phyloP scores from a whole-genome alignment of 2,797 vertebrate species.

The Ctenosaura bakeri region DNA sequence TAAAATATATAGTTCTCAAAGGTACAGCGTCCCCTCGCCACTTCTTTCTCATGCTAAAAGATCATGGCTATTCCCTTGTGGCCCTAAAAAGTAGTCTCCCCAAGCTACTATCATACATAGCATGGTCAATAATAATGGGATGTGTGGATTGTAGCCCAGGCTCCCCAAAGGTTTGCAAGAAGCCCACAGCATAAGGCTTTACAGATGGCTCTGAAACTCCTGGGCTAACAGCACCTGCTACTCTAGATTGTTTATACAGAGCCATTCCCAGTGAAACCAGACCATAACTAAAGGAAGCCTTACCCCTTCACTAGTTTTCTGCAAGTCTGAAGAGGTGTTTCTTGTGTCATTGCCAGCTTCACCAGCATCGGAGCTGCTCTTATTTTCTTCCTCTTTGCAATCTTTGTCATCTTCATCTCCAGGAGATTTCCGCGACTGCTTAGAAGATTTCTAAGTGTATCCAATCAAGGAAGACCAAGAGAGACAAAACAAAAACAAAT shows the following conservation, averaged over 20 bases:
- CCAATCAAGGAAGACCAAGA: conserved; percentile 58
- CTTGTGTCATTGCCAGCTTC: conserved; percentile 91
- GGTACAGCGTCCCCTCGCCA: no score
- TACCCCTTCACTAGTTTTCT: conserved; percentile 91
- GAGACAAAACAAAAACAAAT: conserved; percentile 51
- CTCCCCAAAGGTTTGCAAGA: neutral
- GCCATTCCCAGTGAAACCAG: neutral
- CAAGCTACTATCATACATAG: neutral
- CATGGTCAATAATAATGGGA: neutral
- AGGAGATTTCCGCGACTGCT: conserved; percentile 93
- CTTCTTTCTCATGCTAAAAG: no score
- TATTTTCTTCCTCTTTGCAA: conserved; percentile 93
- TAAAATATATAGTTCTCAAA: no score
- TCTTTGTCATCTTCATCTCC: conserved; percentile 93
- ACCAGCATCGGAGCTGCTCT: conserved; percentile 91
- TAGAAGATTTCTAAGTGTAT: conserved; percentile 88
- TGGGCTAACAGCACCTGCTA: neutral
- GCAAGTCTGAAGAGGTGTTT: conserved; percentile 89
- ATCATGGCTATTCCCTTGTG: no score
- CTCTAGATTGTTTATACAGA: neutral
- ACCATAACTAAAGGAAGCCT: conserved; percentile 47
- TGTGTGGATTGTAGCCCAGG: neutral
- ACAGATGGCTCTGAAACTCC: neutral
- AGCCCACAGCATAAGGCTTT: neutral
- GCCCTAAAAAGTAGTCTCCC: no score